phyloP scores from a whole-genome alignment of 2,797 vertebrate genomes.

The Cuniculus paca region DNA sequence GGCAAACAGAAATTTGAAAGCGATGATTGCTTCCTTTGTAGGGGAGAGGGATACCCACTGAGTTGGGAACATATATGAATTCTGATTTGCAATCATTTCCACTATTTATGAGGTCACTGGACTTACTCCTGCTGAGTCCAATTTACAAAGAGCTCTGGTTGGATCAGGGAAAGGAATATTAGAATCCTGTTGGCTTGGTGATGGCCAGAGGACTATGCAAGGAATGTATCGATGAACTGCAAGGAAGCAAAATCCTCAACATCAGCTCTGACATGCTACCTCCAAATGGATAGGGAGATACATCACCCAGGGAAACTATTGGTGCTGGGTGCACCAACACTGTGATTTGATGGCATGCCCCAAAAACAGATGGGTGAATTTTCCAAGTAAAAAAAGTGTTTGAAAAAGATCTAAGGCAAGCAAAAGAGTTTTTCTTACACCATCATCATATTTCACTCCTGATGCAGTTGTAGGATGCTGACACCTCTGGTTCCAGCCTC shows the following conservation, averaged over 20 bases:
- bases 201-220: slow-evolving; percentile 82
- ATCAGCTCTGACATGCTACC: background rate
- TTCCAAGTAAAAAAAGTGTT: slow-evolving; percentile 50
- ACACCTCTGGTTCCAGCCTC: background rate
- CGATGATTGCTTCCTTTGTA: slow-evolving; percentile 90
- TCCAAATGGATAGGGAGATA: background rate
- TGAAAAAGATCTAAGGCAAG: slow-evolving; percentile 15
- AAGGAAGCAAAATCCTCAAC: slow-evolving; percentile 44
- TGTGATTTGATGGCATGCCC: background rate
- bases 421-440: background rate
- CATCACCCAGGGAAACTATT: background rate
- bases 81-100: slow-evolving; percentile 92
- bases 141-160: slow-evolving; percentile 90
- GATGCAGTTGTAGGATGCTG: background rate
- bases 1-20: slow-evolving; percentile 92
- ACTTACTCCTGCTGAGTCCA: slow-evolving; percentile 91
- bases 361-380: background rate
- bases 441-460: background rate
- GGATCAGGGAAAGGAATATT: slow-evolving; percentile 88
- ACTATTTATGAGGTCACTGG: slow-evolving; percentile 91
- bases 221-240: slow-evolving; percentile 79
- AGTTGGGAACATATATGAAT: slow-evolving; percentile 89
- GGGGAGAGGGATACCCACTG: slow-evolving; percentile 88
- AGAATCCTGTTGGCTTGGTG: slow-evolving; percentile 88
- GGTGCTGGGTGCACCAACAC: background rate